These are phyloP conservation scores for Synchiropus splendidus DNA, from an alignment of 2,113 vertebrate genomes.

Conservation along the genomic window DNA sequence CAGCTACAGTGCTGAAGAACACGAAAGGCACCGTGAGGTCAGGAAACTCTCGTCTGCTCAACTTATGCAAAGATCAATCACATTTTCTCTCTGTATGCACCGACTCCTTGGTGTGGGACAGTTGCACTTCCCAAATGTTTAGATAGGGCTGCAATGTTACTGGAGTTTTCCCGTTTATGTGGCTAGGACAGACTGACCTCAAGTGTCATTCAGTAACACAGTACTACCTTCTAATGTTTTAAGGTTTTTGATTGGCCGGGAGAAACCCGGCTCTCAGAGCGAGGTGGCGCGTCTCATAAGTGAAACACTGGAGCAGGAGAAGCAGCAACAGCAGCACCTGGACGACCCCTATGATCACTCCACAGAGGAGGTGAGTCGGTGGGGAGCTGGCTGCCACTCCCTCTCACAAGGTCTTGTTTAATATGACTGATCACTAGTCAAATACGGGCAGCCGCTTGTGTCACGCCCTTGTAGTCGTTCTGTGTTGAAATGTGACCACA, in stretches of 20 bases:
- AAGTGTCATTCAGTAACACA: too few species aligned
- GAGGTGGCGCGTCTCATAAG: constrained; percentile 89
- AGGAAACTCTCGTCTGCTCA: constrained; percentile 14
- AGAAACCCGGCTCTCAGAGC: constrained; percentile 83
- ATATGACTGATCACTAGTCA: too few species aligned
- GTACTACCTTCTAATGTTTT: too few species aligned
- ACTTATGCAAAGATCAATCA: too few species aligned
- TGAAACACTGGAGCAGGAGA: constrained; percentile 86
- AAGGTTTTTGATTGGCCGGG: constrained; percentile 88
- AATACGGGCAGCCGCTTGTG: background rate
- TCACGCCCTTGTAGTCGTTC: constrained; percentile 14
- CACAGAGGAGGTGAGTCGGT: constrained; percentile 68
- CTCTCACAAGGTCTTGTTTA: background rate
- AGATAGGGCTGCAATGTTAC: too few species aligned
- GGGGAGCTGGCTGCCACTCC: background rate
- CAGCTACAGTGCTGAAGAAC: constrained; percentile 87
- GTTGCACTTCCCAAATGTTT: too few species aligned
- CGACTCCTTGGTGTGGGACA: too few species aligned
- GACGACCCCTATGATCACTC: constrained; percentile 77
- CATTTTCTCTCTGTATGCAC: too few species aligned
- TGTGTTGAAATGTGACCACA: constrained; percentile 21
- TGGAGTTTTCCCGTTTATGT: too few species aligned
- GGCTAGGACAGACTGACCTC: too few species aligned
- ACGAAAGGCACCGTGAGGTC: constrained; percentile 86
- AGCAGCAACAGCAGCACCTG: constrained; percentile 61